Percentiles rank a stretch among this genome's conserved stretches.
Evolutionary conservation across 1,140 invertebrate species (phyloP).

Genomic region (Araneus ventricosus): DNA sequence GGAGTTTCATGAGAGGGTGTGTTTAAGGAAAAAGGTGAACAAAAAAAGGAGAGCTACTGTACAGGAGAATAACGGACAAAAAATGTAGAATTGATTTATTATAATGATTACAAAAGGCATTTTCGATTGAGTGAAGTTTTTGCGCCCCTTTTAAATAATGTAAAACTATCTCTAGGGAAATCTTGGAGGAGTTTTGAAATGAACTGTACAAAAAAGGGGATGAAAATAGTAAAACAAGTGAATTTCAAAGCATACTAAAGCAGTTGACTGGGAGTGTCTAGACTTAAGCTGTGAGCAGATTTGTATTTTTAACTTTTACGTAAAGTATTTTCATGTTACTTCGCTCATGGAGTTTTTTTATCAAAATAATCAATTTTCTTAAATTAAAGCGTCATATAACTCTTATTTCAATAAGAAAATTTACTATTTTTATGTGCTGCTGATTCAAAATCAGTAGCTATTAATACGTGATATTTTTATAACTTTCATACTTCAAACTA

Average conservation of each 20-base stretch:
- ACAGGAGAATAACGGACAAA: neutral
- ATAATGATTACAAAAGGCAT: slow-evolving; percentile 38
- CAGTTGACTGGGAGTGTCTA: neutral
- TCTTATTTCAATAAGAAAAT: no score
- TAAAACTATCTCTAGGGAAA: slow-evolving; percentile 28
- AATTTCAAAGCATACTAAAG: neutral
- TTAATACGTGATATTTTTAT: no score
- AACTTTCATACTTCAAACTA: no score
- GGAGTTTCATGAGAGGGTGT: slow-evolving; percentile 6
- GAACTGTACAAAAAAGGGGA: neutral
- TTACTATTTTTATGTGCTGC: no score
- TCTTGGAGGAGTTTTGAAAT: neutral
- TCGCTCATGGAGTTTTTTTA: no score
- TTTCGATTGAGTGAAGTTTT: slow-evolving; percentile 25
- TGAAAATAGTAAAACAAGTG: neutral
- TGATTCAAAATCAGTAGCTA: no score
- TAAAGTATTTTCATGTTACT: no score
- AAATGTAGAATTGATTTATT: slow-evolving; percentile 36
- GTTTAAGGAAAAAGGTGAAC: neutral
- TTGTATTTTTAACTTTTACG: no score
- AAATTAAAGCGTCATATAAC: no score
- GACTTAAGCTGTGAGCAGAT: neutral
- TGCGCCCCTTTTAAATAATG: slow-evolving; percentile 16
- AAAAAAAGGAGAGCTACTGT: neutral
- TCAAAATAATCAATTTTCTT: no score